These are phyloP conservation scores for Petrocephalus zakoni DNA, from an alignment of 2,113 vertebrate genomes.

Conservation along the genomic window DNA sequence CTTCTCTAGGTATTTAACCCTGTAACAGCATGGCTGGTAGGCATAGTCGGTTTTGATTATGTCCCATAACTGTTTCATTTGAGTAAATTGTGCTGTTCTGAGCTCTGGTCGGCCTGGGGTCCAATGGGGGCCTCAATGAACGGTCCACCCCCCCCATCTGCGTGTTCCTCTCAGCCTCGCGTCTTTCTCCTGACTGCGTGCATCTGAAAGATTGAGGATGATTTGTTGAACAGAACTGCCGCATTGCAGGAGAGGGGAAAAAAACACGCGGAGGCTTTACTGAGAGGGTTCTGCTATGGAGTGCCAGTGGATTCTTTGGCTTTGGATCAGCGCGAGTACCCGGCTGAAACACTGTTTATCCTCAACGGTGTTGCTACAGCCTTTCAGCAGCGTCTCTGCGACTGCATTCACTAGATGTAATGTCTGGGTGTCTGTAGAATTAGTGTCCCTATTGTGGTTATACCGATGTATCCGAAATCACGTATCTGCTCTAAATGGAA, in stretches of 20 bases:
- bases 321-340: not conserved
- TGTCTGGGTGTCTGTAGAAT: not conserved
- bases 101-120: not conserved
- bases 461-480: not conserved
- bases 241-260: conserved; percentile 19
- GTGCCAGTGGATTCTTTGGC: conserved; percentile 7
- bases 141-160: conserved; percentile 9
- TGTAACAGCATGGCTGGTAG: not conserved
- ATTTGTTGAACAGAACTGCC: conserved; percentile 25
- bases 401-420: not conserved
- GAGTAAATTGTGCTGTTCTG: not conserved
- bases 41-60: not conserved
- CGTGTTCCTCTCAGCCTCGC: not conserved
- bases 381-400: not conserved
- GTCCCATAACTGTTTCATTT: not conserved
- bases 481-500: not conserved
- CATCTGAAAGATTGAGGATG: conserved; percentile 45
- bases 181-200: conserved; percentile 22
- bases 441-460: not conserved
- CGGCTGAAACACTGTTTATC: conserved; percentile 4
- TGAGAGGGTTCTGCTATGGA: not conserved
- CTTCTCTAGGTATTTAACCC: not conserved
- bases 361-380: not conserved
- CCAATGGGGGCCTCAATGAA: not conserved
- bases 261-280: not conserved